Evolutionary conservation across 2,113 vertebrate species (phyloP).

Genomic region (Thomomys bottae): DNA sequence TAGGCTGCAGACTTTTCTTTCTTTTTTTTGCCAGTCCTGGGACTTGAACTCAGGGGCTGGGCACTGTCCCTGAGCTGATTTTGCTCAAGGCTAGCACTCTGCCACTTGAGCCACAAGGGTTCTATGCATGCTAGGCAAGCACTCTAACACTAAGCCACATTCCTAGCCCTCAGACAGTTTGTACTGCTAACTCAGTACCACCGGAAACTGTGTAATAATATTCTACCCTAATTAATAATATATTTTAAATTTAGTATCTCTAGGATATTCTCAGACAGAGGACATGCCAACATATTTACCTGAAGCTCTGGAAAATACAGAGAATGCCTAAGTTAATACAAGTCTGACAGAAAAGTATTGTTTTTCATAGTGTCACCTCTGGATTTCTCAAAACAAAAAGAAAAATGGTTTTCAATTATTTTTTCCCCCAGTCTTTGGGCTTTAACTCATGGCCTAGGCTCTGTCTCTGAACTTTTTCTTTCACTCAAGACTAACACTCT

Average conservation of each 20-base stretch:
- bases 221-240: background rate
- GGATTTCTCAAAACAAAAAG: conserved; percentile 14
- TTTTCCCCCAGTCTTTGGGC: no score
- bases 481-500: no score
- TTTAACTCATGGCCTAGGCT: no score
- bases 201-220: background rate
- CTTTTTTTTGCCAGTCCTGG: no score
- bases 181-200: background rate
- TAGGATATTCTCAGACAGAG: background rate
- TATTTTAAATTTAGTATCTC: background rate
- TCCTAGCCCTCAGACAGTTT: background rate
- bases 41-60: no score
- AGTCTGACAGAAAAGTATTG: conserved; percentile 6
- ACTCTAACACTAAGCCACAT: no score
- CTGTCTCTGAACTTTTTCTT: no score
- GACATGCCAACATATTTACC: background rate
- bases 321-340: conserved; percentile 17
- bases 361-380: background rate
- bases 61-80: no score
- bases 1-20: background rate
- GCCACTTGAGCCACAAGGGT: no score
- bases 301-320: conserved; percentile 28
- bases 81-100: no score
- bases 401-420: background rate
- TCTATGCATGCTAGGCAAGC: no score